Conservation (phyloP, 1,140 invertebrate genomes). For the Scaptodrosophila lebanonensis region DNA sequence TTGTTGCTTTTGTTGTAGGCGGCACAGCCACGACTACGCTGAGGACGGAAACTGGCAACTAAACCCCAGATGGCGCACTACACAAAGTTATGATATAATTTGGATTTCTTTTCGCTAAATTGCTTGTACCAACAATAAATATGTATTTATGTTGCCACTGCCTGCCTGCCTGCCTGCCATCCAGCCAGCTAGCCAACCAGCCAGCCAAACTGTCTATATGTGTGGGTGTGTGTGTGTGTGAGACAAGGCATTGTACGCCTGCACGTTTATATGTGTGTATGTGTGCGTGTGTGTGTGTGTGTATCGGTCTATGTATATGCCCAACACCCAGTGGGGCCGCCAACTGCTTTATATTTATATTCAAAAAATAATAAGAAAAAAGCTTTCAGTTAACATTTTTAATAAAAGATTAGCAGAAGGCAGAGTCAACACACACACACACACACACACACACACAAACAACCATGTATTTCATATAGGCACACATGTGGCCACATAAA, state of each 20-base stretch:
- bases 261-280: conserved; percentile 23
- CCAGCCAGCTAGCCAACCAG: too few species aligned
- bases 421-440: too few species aligned
- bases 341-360: conserved; percentile 34
- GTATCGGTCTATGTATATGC: too few species aligned
- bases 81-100: conserved; percentile 76
- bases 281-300: conserved; percentile 26
- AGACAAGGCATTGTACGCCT: too few species aligned
- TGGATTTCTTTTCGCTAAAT: conserved; percentile 76
- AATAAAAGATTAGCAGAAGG: conserved; percentile 47
- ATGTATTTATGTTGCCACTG: conserved; percentile 65
- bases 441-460: too few species aligned
- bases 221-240: conserved; percentile 16
- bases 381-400: conserved; percentile 56
- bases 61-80: conserved; percentile 75
- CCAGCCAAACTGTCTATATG: conserved; percentile 12
- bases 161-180: neutral
- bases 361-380: conserved; percentile 17
- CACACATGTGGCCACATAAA: too few species aligned
- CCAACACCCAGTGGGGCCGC: neutral
- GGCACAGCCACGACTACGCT: conserved; percentile 1
- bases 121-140: conserved; percentile 76
- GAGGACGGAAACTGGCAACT: conserved; percentile 47
- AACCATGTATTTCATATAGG: too few species aligned
- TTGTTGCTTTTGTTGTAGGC: conserved; percentile 48